phyloP scores from a whole-genome alignment of 2,888 invertebrate genomes.

The Thymelicus sylvestris region DNA sequence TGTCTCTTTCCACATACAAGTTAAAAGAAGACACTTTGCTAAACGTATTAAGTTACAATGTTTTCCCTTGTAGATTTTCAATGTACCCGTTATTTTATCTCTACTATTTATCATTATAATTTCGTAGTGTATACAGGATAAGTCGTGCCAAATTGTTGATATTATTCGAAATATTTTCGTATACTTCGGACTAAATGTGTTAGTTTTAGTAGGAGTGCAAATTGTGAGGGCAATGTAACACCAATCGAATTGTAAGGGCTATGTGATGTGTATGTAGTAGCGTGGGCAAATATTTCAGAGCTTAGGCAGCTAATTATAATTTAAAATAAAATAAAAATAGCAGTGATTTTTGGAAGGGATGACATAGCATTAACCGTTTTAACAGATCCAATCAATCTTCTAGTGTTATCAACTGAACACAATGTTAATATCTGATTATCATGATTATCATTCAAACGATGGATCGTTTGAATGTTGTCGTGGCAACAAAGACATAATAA shows the following conservation, averaged over 20 bases:
- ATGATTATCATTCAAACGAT: too few relatives aligned
- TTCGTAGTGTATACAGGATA: conserved; percentile 32
- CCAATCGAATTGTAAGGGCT: conserved; percentile 60
- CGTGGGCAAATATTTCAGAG: conserved; percentile 17
- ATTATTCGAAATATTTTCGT: conserved; percentile 49
- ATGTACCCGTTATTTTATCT: conserved; percentile 48
- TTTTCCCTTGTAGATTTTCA: conserved; percentile 44
- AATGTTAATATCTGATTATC: too few relatives aligned
- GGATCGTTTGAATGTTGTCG: too few relatives aligned
- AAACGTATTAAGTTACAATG: conserved; percentile 26
- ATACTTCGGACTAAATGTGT: conserved; percentile 40
- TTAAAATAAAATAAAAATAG: too few relatives aligned
- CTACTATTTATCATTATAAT: conserved; percentile 38
- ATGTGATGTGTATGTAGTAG: conserved; percentile 7
- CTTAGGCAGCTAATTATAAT: not conserved
- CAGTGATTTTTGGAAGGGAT: too few relatives aligned
- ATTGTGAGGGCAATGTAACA: conserved; percentile 69
- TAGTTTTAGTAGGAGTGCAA: conserved; percentile 38
- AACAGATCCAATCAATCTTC: too few relatives aligned
- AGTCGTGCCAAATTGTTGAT: conserved; percentile 80
- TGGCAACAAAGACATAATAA: too few relatives aligned
- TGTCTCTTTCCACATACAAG: too few relatives aligned
- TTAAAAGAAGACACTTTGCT: not conserved
- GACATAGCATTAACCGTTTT: too few relatives aligned
- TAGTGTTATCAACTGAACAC: too few relatives aligned